Evolutionary conservation across 2,797 vertebrate species (phyloP), one percentile per base, ranked within the genome.

Genomic region (Pitangus sulphuratus): DNA sequence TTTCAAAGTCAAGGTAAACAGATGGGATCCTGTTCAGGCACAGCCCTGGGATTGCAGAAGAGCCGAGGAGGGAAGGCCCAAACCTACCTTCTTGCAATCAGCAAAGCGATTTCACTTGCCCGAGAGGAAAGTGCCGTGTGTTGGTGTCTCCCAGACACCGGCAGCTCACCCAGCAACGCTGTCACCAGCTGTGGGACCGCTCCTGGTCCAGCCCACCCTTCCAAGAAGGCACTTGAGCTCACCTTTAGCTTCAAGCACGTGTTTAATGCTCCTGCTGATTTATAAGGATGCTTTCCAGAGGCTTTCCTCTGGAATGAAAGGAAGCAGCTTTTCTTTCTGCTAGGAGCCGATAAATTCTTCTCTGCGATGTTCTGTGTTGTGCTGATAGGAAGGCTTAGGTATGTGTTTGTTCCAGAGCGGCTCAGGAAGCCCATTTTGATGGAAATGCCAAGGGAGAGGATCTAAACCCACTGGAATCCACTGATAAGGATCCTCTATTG

Each of bases 21-120:
- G 86, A 64, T 66, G 40, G 87, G 94, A 96, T 96, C 92, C 89
- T 91, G 94, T 28, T 82, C 71, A 28, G 92, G 81, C 95, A 93
- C 81, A 37, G 93, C 90, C 93, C 86, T 14, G 89, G 53, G 58
- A 53, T 33, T 47, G 86, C 93, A 50, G 87, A 33, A 42, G 45
- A 11, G 30, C 11, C 8, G 44, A 53, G 60, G 20, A 42, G 53
- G 64, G 80, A 39, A 19, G 81, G 66, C 50, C 35, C 62, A 4
- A 40, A 47, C 58, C 84, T 61, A 15, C 26, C 53, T 15, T 15
- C 40, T 12, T 56, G 78, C 86, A 50, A 28, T 1, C 25, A 68
- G 12, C 66, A 42, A 33, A 61, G 37, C 15, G 2, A 83, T 48
- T 4, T 66, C 81, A 3, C 39, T 51, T 13, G 37, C 6, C 31